phyloP scores from a whole-genome alignment of 2,888 invertebrate genomes.

The Cheiracanthium punctorium region DNA sequence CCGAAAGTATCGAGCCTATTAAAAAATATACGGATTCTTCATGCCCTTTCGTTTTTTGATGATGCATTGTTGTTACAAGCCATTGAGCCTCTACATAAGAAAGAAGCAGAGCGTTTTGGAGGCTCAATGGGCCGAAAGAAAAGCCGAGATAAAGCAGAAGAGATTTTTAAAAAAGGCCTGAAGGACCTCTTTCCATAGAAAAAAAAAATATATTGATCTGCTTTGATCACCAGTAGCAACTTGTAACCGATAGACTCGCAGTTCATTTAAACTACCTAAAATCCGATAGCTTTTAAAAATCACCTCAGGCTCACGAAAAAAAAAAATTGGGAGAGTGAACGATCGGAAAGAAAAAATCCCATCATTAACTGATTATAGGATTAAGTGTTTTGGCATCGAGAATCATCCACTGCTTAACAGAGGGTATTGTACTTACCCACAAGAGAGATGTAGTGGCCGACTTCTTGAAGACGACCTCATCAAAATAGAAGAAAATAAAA shows the following conservation, averaged over 20 bases:
- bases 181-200: background rate
- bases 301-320: background rate
- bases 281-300: background rate
- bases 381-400: background rate
- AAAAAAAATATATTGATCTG: background rate
- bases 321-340: background rate
- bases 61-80: background rate
- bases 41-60: background rate
- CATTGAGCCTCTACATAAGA: background rate
- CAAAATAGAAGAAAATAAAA: too few relatives aligned
- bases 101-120: background rate
- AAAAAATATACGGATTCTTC: background rate
- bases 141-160: background rate
- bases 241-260: background rate
- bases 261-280: background rate
- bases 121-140: background rate
- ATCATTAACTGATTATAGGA: background rate
- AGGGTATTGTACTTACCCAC: too few relatives aligned
- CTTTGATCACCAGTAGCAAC: background rate
- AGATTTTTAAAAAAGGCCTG: background rate
- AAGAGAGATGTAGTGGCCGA: too few relatives aligned
- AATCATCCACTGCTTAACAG: background rate
- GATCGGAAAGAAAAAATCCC: too few relatives aligned
- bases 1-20: background rate
- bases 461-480: too few relatives aligned